Percentiles rank a stretch among this genome's conserved stretches.
phyloP scores from a whole-genome alignment of 2,113 vertebrate species.

The Danio rerio region DNA sequence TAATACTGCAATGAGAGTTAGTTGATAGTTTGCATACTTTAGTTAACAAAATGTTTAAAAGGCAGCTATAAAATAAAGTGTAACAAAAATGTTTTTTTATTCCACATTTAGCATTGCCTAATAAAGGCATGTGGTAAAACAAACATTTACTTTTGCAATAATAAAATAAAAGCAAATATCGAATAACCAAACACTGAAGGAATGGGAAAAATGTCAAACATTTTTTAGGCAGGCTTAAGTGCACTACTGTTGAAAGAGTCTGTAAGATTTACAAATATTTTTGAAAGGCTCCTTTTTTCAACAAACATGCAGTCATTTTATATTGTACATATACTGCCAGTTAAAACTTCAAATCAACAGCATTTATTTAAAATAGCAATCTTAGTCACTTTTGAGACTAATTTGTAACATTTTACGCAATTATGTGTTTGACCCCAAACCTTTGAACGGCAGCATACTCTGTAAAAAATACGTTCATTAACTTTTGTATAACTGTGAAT shows the following conservation, averaged over 20 bases:
- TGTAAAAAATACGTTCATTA: no score
- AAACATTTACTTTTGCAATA: background rate
- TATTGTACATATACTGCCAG: no score
- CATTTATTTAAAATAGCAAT: background rate
- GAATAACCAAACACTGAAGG: background rate
- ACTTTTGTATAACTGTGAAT: no score
- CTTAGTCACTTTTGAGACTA: no score
- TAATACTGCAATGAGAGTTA: no score
- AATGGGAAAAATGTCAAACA: background rate
- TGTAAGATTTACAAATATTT: background rate
- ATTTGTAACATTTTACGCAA: background rate
- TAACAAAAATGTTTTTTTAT: background rate
- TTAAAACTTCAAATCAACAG: background rate
- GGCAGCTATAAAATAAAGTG: background rate
- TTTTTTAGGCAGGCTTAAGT: background rate
- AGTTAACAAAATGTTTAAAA: no score
- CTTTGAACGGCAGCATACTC: background rate
- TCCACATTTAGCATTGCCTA: background rate
- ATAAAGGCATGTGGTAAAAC: background rate
- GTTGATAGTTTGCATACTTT: no score
- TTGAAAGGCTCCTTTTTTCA: background rate
- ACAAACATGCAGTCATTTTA: background rate
- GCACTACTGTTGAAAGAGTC: background rate
- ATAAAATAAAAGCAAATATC: background rate
- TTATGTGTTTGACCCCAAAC: background rate